Evolutionary conservation across 2,888 invertebrate species (phyloP), one percentile per base, ranked within the genome.

Genomic region (Sclerodermus sp.): DNA sequence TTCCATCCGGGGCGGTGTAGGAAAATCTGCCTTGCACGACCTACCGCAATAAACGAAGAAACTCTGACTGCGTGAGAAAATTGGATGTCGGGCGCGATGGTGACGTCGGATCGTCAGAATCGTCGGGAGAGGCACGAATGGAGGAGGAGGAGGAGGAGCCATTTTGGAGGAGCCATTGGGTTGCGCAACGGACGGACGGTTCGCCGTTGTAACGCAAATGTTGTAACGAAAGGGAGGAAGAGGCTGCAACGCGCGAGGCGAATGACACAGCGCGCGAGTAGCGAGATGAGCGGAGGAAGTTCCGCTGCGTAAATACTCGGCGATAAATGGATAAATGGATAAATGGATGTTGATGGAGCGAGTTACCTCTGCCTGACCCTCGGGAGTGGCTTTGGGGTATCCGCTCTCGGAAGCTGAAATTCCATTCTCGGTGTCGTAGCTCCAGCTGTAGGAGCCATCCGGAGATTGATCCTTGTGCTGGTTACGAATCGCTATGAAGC

Each of bases 21-120:
- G 89, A 84, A 71, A 85, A 89, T 36, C 87, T 87, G 38, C 91
- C 91, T 73, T 89, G 87, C 1, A 89, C 87, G 1, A 88, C 87
- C 85, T 89, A 76, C n/a, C n/a, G n/a, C 41, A 66, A 64, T 45
- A 23, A 23, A 5, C n/a, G n/a, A n/a, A n/a, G n/a, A n/a, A n/a
- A n/a, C n/a, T n/a, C n/a, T n/a, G n/a, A n/a, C n/a, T n/a, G n/a
- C n/a, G n/a, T n/a, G 9, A 10, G 12, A 36, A 34, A 32, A 14
- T 8, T 17, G 17, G 9, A 23, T n/a, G 15, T 5, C n/a, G n/a
- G n/a, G n/a, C n/a, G n/a, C n/a, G n/a, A n/a, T n/a, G n/a, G n/a
- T n/a, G n/a, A n/a, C n/a, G n/a, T n/a, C n/a, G n/a, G n/a, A n/a
- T n/a, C n/a, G n/a, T n/a, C n/a, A n/a, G n/a, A n/a, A n/a, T n/a